These are phyloP conservation scores for Cerceris rybyensis DNA, from an alignment of 2,888 invertebrate species.

Conservation along the genomic window DNA sequence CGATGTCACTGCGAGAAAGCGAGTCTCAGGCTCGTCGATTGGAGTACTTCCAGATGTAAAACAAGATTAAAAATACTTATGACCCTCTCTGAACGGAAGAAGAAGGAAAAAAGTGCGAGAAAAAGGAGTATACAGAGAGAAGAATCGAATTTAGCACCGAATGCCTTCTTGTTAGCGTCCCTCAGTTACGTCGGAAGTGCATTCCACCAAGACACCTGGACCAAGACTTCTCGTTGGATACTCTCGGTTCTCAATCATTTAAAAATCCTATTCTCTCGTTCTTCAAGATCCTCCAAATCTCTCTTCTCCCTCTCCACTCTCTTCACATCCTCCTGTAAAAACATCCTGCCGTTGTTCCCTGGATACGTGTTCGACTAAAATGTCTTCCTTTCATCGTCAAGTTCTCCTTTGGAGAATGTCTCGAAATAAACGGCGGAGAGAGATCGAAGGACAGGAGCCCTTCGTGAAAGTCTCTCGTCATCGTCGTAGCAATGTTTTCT, in stretches of 20 bases:
- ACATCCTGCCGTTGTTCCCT: neutral
- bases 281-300: neutral
- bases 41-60: slow-evolving; percentile 30
- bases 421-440: neutral
- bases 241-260: neutral
- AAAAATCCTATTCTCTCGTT: neutral
- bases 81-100: neutral
- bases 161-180: slow-evolving; percentile 12
- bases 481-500: slow-evolving; percentile 26
- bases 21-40: too few relatives aligned
- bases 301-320: neutral
- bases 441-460: slow-evolving; percentile 7
- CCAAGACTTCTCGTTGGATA: slow-evolving; percentile 30
- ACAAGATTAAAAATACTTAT: slow-evolving; percentile 54
- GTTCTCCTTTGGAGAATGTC: neutral
- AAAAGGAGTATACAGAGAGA: slow-evolving; percentile 1
- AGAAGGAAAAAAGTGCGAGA: neutral
- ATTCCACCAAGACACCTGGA: slow-evolving; percentile 39
- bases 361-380: neutral
- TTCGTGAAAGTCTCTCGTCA: slow-evolving; percentile 45
- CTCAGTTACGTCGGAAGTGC: slow-evolving; percentile 37
- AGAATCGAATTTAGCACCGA: neutral
- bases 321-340: neutral
- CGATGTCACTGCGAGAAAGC: too few relatives aligned
- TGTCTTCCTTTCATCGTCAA: neutral